phyloP scores from a whole-genome alignment of 2,113 vertebrate genomes.

The Callaeas wilsoni region DNA sequence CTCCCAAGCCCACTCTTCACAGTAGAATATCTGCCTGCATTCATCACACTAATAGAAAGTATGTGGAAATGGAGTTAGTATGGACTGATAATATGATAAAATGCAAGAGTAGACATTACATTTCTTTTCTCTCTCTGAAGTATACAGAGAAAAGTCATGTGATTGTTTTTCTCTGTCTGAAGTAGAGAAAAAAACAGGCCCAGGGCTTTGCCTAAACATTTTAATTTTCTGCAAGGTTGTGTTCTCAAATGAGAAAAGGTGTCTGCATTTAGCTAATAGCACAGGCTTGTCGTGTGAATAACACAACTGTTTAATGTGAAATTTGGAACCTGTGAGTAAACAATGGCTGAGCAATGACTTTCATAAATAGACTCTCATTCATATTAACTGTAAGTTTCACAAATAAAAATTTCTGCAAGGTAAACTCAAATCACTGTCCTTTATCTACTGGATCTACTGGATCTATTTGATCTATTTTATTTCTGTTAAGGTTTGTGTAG shows the following conservation, averaged over 20 bases:
- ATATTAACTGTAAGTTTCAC: neutral
- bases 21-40: slow-evolving; percentile 86
- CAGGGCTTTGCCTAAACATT: neutral
- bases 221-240: neutral
- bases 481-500: neutral
- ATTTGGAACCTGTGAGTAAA: neutral
- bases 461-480: neutral
- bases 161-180: neutral
- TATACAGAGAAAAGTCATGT: neutral
- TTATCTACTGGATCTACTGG: neutral
- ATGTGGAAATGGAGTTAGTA: slow-evolving; percentile 33
- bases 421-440: neutral
- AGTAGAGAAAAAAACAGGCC: neutral
- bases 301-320: neutral
- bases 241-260: neutral
- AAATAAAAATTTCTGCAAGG: neutral
- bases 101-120: neutral
- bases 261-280: neutral
- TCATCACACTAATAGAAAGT: slow-evolving; percentile 84
- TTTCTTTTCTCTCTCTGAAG: neutral
- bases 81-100: neutral
- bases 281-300: neutral
- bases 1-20: slow-evolving; percentile 90
- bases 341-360: neutral
- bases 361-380: neutral